Evolutionary conservation across 2,113 vertebrate species (phyloP), one percentile per base, ranked within the genome.

Genomic region (Prochilodus magdalenae): DNA sequence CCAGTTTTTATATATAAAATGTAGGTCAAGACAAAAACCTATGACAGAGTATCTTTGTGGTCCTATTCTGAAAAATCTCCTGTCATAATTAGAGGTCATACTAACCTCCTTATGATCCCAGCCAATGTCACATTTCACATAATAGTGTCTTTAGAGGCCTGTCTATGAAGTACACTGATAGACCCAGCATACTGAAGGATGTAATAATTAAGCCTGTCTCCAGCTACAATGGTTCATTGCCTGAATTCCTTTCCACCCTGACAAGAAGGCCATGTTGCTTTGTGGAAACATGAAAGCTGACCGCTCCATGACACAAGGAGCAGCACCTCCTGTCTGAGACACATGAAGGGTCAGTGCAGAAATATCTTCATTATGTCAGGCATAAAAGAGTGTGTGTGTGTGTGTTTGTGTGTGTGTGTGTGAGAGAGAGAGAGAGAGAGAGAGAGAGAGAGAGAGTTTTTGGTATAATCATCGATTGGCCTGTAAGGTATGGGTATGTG

Each of bases 271-370:
- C 65, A 36, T 10, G 65, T 22, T 20, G 30, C 65, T 67, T 67
- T 67, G 33, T 67, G 65, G 30, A 8, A 20, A 67, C 65, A 67
- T 67, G 65, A 67, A 67, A 67, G 65, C 65, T 18, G 29, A 36
- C 16, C 30, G 30, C 15, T 33, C 30, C 16, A 33, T 18, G 65
- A 33, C 62, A 15, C 26, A 29, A 30, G 62, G 27, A 7, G 27
- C 62, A 18, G 62, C 62, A 65, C 62, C 62, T 33, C 29, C 27
- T 30, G 7, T 65, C 11, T 65, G 14, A 65, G 29, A 33, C 15
- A 22, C 22, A 33, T 33, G 16, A 10, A 16, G 18, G 63, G 65
- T 67, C 65, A 36, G 30, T 29, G 30, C 65, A 30, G 14, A 27
- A 0, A 16, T 16, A 30, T 29, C 15, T 30, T 16, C 15, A 2